These are phyloP conservation scores for Petrocephalus microphthalmus DNA, from an alignment of 2,113 vertebrate genomes.

Conservation along the genomic window DNA sequence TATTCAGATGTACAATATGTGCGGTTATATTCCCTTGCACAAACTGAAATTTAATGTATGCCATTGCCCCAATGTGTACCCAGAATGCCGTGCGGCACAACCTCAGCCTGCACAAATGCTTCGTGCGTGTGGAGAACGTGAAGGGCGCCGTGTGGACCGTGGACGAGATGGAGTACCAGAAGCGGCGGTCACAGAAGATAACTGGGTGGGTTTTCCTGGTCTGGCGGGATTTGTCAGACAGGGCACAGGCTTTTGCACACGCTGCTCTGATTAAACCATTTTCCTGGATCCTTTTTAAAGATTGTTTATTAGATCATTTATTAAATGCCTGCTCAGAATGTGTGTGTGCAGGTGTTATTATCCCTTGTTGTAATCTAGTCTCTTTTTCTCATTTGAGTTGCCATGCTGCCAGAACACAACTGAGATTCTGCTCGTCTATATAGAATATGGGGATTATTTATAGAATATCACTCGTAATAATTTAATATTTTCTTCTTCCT, in stretches of 20 bases:
- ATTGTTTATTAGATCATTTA: background rate
- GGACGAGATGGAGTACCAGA: slow-evolving; percentile 98
- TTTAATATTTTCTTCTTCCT: background rate
- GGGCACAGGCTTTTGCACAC: background rate
- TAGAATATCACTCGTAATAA: background rate
- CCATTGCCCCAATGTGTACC: slow-evolving; percentile 16
- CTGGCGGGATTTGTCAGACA: background rate
- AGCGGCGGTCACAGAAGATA: slow-evolving; percentile 98
- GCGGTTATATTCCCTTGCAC: background rate
- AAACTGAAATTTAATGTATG: background rate
- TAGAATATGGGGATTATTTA: background rate
- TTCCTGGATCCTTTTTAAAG: background rate
- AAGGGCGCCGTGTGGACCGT: slow-evolving; percentile 99
- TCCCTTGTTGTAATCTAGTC: background rate
- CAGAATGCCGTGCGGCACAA: slow-evolving; percentile 99
- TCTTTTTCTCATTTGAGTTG: background rate
- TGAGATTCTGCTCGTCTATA: background rate
- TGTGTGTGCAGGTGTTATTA: background rate
- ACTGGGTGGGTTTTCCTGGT: slow-evolving; percentile 77
- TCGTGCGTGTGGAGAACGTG: slow-evolving; percentile 98
- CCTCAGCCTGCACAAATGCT: slow-evolving; percentile 99
- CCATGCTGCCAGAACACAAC: background rate
- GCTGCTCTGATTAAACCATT: background rate
- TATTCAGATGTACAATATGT: no score
- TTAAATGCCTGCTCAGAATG: background rate